Evolutionary conservation across 1,140 invertebrate species (phyloP).

Genomic region (Drosophila lacertosa): DNA sequence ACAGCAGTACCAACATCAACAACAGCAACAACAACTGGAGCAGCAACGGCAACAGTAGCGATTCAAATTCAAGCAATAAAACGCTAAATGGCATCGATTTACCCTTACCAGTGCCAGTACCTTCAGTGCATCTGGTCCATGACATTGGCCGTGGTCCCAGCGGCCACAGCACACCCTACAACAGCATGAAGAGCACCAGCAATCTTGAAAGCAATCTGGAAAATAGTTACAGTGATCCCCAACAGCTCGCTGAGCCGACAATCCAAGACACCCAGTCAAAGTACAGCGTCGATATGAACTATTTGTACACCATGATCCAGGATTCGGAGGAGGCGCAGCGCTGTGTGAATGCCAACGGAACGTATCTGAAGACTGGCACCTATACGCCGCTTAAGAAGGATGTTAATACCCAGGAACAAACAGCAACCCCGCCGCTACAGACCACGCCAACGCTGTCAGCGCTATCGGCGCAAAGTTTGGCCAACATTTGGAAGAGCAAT

Average conservation of each 20-base stretch:
- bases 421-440: neutral
- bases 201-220: neutral
- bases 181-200: neutral
- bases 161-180: conserved; percentile 25
- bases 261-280: conserved; percentile 9
- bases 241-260: neutral
- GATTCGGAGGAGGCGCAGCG: conserved; percentile 79
- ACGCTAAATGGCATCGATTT: conserved; percentile 23
- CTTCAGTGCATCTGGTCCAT: neutral
- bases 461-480: neutral
- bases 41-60: conserved; percentile 30
- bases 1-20: conserved; percentile 17
- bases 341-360: conserved; percentile 72
- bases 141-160: neutral
- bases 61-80: conserved; percentile 27
- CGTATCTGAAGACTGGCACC: conserved; percentile 78
- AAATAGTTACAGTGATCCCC: neutral
- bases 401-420: conserved; percentile 12
- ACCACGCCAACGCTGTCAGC: neutral
- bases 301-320: conserved; percentile 78
- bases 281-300: conserved; percentile 49
- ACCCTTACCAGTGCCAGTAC: neutral
- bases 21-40: conserved; percentile 9
- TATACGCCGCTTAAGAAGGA: conserved; percentile 76
- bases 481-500: neutral